These are phyloP conservation scores for Dermatophagoides farinae DNA, from an alignment of 1,140 invertebrate genomes.

Conservation along the genomic window DNA sequence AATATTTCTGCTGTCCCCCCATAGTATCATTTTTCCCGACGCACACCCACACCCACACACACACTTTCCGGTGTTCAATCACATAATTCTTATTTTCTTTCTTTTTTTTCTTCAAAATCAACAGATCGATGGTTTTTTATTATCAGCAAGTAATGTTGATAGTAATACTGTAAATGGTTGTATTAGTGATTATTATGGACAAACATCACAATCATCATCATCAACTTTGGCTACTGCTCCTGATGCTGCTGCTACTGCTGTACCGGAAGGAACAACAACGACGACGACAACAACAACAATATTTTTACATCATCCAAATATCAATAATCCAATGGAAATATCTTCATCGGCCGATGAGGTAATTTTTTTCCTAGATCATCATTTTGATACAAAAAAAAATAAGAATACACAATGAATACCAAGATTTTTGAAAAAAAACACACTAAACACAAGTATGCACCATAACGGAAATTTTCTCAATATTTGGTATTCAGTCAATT, in stretches of 20 bases:
- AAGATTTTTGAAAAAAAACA: no score
- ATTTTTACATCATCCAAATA: background rate
- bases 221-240: background rate
- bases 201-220: background rate
- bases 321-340: background rate
- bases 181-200: background rate
- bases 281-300: background rate
- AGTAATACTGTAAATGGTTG: no score
- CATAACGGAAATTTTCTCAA: no score
- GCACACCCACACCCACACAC: no score
- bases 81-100: background rate
- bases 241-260: background rate
- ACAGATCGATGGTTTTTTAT: constrained; percentile 2
- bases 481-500: no score
- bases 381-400: background rate
- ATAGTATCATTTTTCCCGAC: no score
- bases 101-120: background rate
- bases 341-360: background rate
- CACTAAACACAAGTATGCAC: no score
- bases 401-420: no score
- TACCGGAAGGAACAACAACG: background rate
- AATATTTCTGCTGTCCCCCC: no score
- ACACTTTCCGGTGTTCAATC: no score
- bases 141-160: background rate
- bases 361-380: background rate